These are phyloP conservation scores for Eretmocerus hayati DNA, from an alignment of 2,888 invertebrate genomes.

Conservation along the genomic window DNA sequence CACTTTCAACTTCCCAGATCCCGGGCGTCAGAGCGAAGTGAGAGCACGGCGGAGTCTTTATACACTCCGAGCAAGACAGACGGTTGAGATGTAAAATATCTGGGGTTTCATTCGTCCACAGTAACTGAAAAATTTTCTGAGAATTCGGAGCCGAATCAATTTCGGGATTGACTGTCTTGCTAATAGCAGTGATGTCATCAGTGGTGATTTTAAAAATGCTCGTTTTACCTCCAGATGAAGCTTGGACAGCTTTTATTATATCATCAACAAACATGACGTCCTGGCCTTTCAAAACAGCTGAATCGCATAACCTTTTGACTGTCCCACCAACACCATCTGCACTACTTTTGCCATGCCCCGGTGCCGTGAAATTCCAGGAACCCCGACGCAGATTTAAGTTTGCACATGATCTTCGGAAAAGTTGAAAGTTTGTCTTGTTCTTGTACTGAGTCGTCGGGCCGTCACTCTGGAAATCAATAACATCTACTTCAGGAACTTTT, in stretches of 20 bases:
- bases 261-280: not conserved
- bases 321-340: slow-evolving; percentile 9
- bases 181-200: not conserved
- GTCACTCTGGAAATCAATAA: no score
- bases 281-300: slow-evolving; percentile 3
- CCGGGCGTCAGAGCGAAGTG: no score
- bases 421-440: no score
- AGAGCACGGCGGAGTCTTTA: not conserved
- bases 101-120: not conserved
- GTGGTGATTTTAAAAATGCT: slow-evolving; percentile 2
- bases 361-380: slow-evolving; percentile 15
- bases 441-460: no score
- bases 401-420: no score
- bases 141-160: not conserved
- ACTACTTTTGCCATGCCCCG: slow-evolving; percentile 18
- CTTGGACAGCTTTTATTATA: not conserved
- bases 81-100: not conserved
- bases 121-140: not conserved
- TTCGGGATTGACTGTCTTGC: not conserved
- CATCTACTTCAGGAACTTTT: no score
- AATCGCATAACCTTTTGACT: slow-evolving; percentile 14
- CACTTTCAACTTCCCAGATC: no score
- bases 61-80: not conserved
- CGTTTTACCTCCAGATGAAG: not conserved
- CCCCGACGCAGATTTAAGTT: slow-evolving; percentile 2